These are phyloP conservation scores for Harpagus bidentatus DNA, from an alignment of 2,113 vertebrate species.

Conservation along the genomic window DNA sequence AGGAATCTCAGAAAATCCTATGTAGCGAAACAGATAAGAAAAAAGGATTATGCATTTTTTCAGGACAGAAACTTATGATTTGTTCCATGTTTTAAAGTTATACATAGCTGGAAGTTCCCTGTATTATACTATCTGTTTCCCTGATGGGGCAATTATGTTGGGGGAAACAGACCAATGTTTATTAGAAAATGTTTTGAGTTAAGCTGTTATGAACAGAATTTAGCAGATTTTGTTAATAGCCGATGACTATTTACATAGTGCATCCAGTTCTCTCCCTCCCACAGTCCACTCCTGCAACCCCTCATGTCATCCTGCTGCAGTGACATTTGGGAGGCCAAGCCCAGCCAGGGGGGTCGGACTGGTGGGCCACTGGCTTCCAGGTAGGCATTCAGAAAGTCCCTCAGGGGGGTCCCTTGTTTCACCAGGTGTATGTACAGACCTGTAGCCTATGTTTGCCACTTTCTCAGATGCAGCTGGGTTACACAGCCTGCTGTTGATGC, in stretches of 20 bases:
- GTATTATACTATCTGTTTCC: neutral
- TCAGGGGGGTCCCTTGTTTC: neutral
- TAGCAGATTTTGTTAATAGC: neutral
- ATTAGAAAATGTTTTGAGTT: neutral
- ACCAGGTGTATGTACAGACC: neutral
- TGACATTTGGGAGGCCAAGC: accelerated
- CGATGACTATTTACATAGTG: neutral
- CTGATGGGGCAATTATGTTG: accelerated
- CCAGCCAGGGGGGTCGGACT: accelerated
- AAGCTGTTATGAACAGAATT: neutral
- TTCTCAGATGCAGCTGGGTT: neutral
- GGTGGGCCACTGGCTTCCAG: neutral
- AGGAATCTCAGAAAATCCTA: neutral
- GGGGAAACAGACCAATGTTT: neutral
- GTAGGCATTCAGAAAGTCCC: neutral
- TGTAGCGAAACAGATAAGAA: neutral
- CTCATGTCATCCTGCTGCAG: accelerated
- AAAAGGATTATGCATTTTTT: neutral
- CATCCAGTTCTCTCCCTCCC: neutral
- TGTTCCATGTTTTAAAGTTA: neutral
- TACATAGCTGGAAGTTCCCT: neutral
- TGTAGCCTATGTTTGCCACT: neutral
- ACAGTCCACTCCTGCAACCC: neutral
- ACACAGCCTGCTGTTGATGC: neutral
- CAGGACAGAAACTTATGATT: neutral